A percentile compares a stretch with the other conserved stretches of the same genome.
Conservation (phyloP, 2,797 vertebrate species). For the Lutjanus argentimaculatus region DNA sequence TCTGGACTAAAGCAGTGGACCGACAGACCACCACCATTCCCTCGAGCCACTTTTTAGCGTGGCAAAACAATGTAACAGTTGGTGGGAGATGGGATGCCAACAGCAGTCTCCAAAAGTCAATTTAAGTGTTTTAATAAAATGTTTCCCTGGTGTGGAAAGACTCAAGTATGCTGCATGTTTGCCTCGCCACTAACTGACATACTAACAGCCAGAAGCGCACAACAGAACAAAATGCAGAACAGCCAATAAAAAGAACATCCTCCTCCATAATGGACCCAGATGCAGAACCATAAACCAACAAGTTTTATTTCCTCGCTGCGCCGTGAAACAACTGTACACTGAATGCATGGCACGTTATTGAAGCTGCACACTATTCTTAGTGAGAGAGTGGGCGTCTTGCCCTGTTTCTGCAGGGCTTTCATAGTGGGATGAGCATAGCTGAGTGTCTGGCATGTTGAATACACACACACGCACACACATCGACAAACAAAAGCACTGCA, state of each 20-base stretch:
- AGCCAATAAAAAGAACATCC: constrained; percentile 2
- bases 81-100: background rate
- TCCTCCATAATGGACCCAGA: constrained; percentile 19
- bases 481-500: constrained; percentile 53
- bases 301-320: constrained; percentile 17
- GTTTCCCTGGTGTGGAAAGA: too few relatives aligned
- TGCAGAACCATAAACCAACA: constrained; percentile 15
- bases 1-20: too few relatives aligned
- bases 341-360: constrained; percentile 29
- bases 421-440: constrained; percentile 32
- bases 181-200: background rate
- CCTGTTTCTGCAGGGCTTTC: constrained; percentile 68
- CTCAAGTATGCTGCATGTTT: background rate
- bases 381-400: constrained; percentile 64
- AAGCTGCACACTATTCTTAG: constrained; percentile 66
- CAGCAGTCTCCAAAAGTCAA: background rate
- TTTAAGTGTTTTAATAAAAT: too few relatives aligned
- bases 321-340: constrained; percentile 29
- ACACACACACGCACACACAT: constrained; percentile 17
- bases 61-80: background rate
- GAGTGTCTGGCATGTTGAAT: constrained; percentile 43
- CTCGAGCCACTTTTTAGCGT: too few relatives aligned
- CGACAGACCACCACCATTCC: too few relatives aligned
- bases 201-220: background rate
- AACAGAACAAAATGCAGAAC: background rate